phyloP scores from a whole-genome alignment of 2,797 vertebrate genomes.

The Acrocephalus scirpaceus region DNA sequence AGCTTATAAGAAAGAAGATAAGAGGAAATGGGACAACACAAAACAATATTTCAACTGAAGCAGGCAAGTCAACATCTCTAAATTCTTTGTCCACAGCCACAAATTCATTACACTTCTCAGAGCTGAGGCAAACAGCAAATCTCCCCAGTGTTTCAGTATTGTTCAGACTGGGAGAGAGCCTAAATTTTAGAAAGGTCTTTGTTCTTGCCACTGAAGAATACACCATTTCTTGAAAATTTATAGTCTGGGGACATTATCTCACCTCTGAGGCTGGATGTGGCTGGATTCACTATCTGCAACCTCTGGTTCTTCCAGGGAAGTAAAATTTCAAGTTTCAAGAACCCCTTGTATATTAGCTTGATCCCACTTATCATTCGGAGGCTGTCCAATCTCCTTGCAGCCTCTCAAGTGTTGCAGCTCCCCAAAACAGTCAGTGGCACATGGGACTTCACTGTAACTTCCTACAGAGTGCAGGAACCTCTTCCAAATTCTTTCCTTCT shows the following conservation, averaged over 20 bases:
- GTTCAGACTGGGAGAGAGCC: background rate
- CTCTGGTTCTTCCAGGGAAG: background rate
- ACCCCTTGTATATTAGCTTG: background rate
- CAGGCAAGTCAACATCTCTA: background rate
- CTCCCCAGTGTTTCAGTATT: background rate
- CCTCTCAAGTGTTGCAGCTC: background rate
- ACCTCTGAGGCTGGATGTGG: background rate
- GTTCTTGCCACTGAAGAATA: background rate
- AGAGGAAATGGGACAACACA: background rate
- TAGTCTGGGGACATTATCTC: background rate
- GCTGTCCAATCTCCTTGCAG: background rate
- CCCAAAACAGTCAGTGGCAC: background rate
- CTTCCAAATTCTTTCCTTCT: background rate
- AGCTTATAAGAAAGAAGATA: background rate
- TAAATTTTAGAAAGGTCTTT: background rate
- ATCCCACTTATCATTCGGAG: accelerated
- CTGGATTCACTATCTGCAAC: background rate
- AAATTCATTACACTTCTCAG: background rate
- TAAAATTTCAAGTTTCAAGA: background rate
- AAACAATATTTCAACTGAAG: background rate
- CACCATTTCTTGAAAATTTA: background rate
- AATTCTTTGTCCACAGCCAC: background rate
- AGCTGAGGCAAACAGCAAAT: background rate
- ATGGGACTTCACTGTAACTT: background rate
- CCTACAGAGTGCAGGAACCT: background rate